Percentiles rank a stretch among this genome's conserved stretches.
phyloP scores from a whole-genome alignment of 92 coral and sea anemone species.

The Virgularia gustaviana region DNA sequence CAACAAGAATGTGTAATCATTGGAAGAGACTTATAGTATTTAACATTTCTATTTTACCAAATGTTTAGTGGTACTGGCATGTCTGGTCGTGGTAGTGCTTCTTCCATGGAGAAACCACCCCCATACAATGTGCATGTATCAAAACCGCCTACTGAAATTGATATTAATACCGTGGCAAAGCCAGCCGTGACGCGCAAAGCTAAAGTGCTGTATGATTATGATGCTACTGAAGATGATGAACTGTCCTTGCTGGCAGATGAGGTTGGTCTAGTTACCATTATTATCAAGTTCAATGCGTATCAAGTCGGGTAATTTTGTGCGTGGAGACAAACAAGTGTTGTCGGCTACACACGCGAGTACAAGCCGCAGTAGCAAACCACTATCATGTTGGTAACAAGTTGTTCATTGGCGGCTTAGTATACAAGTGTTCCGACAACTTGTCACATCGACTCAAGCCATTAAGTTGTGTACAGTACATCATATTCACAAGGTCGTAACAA shows the following conservation, averaged over 20 bases:
- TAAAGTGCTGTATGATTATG: slow-evolving; percentile 91
- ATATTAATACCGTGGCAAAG: slow-evolving; percentile 56
- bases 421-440: too few species aligned
- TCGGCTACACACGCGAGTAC: too few species aligned
- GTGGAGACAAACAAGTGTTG: too few species aligned
- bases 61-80: slow-evolving; percentile 26
- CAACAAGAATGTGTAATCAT: too few species aligned
- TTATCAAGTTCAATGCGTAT: background rate
- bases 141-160: slow-evolving; percentile 63
- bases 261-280: slow-evolving; percentile 49
- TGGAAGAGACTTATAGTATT: background rate
- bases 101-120: slow-evolving; percentile 34
- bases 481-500: too few species aligned
- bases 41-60: background rate
- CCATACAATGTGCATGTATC: slow-evolving; percentile 38
- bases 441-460: too few species aligned
- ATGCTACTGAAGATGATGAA: slow-evolving; percentile 86
- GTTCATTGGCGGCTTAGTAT: too few species aligned
- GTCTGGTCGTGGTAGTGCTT: slow-evolving; percentile 12
- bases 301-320: background rate
- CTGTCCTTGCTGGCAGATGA: slow-evolving; percentile 95
- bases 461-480: too few species aligned
- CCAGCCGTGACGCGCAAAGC: slow-evolving; percentile 86
- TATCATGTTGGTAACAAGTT: too few species aligned
- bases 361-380: too few species aligned